phyloP scores from a whole-genome alignment of 37 sponge, comb jelly and placozoan species.

The Haliclona indistincta region DNA sequence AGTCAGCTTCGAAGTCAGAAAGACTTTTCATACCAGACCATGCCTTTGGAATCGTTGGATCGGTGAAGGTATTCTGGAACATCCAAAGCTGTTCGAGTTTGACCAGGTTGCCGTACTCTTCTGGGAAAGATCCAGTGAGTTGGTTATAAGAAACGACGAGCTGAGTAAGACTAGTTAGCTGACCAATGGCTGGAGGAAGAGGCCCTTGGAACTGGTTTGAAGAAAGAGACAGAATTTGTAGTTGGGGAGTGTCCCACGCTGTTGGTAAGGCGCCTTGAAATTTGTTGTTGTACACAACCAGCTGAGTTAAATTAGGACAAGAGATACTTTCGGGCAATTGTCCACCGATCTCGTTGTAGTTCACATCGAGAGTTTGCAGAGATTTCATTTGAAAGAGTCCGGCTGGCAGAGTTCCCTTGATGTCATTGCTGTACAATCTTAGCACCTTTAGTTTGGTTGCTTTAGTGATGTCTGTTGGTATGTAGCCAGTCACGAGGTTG shows the following conservation, averaged over 20 bases:
- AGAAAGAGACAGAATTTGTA: conserved; percentile 43
- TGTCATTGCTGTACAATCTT: conserved; percentile 48
- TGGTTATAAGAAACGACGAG: conserved; percentile 58
- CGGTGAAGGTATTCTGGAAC: conserved; percentile 53
- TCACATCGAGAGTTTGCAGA: conserved; percentile 51
- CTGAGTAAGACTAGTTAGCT: not conserved
- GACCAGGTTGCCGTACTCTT: conserved; percentile 28
- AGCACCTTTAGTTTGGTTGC: conserved; percentile 48
- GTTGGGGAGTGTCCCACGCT: conserved; percentile 48
- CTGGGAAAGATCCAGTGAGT: conserved; percentile 63
- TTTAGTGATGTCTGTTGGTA: conserved; percentile 47
- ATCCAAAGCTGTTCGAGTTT: conserved; percentile 57
- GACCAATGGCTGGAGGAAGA: conserved; percentile 20
- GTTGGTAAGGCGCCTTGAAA: conserved; percentile 55
- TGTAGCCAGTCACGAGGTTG: conserved; percentile 55
- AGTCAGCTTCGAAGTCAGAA: conserved; percentile 32
- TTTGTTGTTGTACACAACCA: conserved; percentile 48
- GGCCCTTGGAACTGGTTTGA: conserved; percentile 45
- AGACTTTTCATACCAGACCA: conserved; percentile 43
- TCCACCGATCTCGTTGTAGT: conserved; percentile 51
- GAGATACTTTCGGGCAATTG: conserved; percentile 26
- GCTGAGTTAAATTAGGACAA: conserved; percentile 44
- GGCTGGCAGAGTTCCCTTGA: conserved; percentile 42
- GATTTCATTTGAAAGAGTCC: conserved; percentile 40
- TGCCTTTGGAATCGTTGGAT: conserved; percentile 38